Evolutionary conservation across 2,888 invertebrate species (phyloP).

Genomic region (Camptogramma bilineatum): DNA sequence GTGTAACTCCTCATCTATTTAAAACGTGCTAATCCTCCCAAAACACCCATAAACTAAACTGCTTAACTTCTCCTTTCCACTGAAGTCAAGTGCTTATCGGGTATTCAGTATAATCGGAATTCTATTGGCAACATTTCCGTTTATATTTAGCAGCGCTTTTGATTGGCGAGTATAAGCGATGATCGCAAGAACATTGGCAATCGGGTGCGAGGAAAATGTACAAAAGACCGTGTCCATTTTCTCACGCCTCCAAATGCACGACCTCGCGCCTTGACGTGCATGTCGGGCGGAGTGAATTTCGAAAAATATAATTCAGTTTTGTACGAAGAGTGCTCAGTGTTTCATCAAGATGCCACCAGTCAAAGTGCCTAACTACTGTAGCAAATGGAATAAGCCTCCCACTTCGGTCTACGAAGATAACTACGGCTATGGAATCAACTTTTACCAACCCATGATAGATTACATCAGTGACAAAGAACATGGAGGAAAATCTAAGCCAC

Average conservation of each 20-base stretch:
- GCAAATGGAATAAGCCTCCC: constrained; percentile 85
- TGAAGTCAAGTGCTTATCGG: constrained; percentile 31
- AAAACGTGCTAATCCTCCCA: constrained; percentile 6
- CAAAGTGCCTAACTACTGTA: constrained; percentile 69
- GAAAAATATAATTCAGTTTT: constrained; percentile 26
- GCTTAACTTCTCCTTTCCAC: constrained; percentile 35
- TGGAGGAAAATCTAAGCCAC: constrained; percentile 73
- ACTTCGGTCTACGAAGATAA: constrained; percentile 92
- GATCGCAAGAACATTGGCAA: constrained; percentile 72
- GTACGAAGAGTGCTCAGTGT: constrained; percentile 41
- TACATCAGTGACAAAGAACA: constrained; percentile 90
- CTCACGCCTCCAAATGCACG: constrained; percentile 65
- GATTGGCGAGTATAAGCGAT: constrained; percentile 74
- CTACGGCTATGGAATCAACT: constrained; percentile 93
- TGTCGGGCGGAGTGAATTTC: constrained; percentile 45
- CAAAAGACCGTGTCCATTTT: constrained; percentile 70
- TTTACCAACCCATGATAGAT: constrained; percentile 95
- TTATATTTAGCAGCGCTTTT: constrained; percentile 72
- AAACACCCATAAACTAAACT: constrained; percentile 28
- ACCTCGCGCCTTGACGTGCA: constrained; percentile 63
- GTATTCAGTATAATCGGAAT: constrained; percentile 46
- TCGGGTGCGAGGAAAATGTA: constrained; percentile 67
- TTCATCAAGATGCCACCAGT: constrained; percentile 69
- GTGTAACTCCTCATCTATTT: background rate
- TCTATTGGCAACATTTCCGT: constrained; percentile 73